Evolutionary conservation across 2,888 invertebrate genomes (phyloP).

Genomic region (Pogonocherus hispidulus): DNA sequence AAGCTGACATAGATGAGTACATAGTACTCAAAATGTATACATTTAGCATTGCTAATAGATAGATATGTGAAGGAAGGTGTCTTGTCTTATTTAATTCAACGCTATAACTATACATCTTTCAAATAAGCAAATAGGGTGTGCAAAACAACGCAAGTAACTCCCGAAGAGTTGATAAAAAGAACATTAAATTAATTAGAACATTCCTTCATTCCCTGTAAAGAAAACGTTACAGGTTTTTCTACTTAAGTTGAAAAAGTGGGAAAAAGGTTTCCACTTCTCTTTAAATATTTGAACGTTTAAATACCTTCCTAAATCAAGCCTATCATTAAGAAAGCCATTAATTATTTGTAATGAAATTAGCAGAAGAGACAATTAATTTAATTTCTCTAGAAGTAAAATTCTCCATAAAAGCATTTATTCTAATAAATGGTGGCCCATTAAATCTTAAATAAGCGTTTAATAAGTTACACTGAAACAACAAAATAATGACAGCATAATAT

Average conservation of each 20-base stretch:
- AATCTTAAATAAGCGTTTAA: neutral
- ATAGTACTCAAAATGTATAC: too few species aligned
- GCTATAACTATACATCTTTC: too few species aligned
- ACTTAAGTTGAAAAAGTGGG: slow-evolving; percentile 8
- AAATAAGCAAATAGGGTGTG: too few species aligned
- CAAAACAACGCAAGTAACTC: too few species aligned
- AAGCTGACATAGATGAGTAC: too few species aligned
- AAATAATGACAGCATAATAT: too few species aligned
- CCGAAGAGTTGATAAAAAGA: too few species aligned
- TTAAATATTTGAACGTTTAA: slow-evolving; percentile 57
- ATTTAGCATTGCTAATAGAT: too few species aligned
- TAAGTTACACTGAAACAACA: neutral
- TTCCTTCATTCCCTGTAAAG: neutral
- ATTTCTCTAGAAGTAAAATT: slow-evolving; percentile 40
- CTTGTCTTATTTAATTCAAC: too few species aligned
- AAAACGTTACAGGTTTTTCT: slow-evolving; percentile 39
- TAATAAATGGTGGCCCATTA: neutral
- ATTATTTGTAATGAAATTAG: slow-evolving; percentile 60
- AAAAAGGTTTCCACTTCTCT: slow-evolving; percentile 32
- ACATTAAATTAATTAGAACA: slow-evolving; percentile 12
- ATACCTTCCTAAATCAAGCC: slow-evolving; percentile 58
- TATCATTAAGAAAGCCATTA: slow-evolving; percentile 59
- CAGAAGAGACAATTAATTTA: slow-evolving; percentile 56
- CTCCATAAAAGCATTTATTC: neutral
- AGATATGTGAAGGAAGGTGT: too few species aligned